Conservation (phyloP, 2,113 vertebrate genomes). For the Oryctolagus cuniculus region DNA sequence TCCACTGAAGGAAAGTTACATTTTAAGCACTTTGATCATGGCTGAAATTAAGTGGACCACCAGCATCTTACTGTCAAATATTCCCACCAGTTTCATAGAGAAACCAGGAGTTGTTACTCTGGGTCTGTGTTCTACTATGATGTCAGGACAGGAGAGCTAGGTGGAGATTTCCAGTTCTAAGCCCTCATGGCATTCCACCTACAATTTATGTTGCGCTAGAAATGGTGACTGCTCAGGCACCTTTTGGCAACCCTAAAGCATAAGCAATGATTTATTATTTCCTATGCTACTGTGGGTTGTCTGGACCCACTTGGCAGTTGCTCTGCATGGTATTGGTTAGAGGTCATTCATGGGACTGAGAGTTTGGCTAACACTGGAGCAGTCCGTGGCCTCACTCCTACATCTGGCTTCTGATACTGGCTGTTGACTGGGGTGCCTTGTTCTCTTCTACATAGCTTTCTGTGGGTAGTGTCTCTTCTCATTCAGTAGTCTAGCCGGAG, state of each 20-base stretch:
- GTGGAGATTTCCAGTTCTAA: neutral
- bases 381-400: neutral
- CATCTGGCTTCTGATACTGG: neutral
- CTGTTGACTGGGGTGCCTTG: neutral
- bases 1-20: slow-evolving; percentile 73
- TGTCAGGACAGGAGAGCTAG: neutral
- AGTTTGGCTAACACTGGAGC: neutral
- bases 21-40: slow-evolving; percentile 82
- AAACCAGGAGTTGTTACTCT: slow-evolving; percentile 71
- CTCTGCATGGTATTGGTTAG: neutral
- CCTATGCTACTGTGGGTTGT: no score
- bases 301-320: neutral
- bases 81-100: slow-evolving; percentile 47
- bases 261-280: neutral
- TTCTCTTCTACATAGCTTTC: neutral
- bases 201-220: slow-evolving; percentile 13
- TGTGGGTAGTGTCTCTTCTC: neutral
- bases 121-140: neutral
- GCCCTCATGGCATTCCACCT: neutral
- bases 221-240: neutral
- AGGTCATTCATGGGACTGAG: neutral
- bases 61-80: slow-evolving; percentile 80
- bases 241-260: neutral
- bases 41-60: slow-evolving; percentile 81
- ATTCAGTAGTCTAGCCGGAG: neutral